These are phyloP conservation scores for Meloe dianella DNA, from an alignment of 2,888 invertebrate species.

Conservation along the genomic window DNA sequence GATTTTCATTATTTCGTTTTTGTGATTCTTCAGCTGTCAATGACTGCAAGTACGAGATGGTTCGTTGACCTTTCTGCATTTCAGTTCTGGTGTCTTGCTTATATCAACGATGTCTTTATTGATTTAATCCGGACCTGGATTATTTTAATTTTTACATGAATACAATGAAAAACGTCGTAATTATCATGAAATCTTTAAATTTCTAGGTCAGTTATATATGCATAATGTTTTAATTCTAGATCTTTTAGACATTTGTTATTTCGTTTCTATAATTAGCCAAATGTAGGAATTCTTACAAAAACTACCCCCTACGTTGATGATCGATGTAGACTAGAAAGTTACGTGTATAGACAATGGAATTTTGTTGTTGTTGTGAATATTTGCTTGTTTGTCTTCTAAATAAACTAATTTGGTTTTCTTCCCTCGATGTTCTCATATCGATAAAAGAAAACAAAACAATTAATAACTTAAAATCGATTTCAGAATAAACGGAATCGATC, in stretches of 20 bases:
- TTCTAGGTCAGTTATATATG: not conserved
- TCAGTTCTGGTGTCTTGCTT: constrained; percentile 30
- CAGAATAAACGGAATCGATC: too few relatives aligned
- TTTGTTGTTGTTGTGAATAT: too few relatives aligned
- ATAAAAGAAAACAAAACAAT: too few relatives aligned
- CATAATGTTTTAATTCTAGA: not conserved
- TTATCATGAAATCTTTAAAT: not conserved
- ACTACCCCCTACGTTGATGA: not conserved
- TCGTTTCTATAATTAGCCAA: not conserved
- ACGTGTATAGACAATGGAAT: too few relatives aligned
- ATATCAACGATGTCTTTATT: constrained; percentile 35
- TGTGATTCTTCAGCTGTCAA: constrained; percentile 5
- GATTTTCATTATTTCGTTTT: not conserved
- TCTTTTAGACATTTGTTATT: not conserved
- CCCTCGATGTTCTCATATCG: too few relatives aligned
- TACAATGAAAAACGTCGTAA: not conserved
- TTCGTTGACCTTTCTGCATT: constrained; percentile 35
- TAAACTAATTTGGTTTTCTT: too few relatives aligned
- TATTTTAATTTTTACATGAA: constrained; percentile 11
- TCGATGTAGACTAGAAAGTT: not conserved
- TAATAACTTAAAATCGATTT: too few relatives aligned
- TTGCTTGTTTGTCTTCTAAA: too few relatives aligned
- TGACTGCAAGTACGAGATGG: constrained; percentile 12
- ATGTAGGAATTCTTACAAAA: not conserved
- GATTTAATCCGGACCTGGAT: constrained; percentile 34